Percentiles rank a stretch among this genome's conserved stretches.
Evolutionary conservation across 2,797 vertebrate species (phyloP).

Genomic region (Knipowitschia caucasica): DNA sequence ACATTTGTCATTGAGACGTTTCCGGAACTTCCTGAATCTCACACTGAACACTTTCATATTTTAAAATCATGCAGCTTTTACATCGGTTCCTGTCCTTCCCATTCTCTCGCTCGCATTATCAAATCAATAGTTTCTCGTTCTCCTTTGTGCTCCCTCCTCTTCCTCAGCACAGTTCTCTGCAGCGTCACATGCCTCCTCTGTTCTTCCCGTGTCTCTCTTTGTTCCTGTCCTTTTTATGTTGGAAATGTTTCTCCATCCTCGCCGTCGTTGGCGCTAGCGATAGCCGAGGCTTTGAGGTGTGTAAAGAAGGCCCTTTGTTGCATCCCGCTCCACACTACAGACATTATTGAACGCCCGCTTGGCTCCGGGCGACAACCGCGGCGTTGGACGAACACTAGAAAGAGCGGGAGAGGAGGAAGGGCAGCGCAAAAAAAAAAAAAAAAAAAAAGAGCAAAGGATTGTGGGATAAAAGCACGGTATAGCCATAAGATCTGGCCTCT

Average conservation of each 20-base stretch:
- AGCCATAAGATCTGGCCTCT: conserved; percentile 44
- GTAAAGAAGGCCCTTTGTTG: conserved; percentile 41
- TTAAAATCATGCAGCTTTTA: not conserved
- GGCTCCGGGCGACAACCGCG: conserved; percentile 35
- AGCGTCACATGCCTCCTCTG: conserved; percentile 6
- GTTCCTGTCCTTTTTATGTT: conserved; percentile 25
- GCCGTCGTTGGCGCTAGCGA: conserved; percentile 10
- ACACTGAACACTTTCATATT: too few relatives aligned
- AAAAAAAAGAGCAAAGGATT: conserved; percentile 24
- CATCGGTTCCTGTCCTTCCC: not conserved
- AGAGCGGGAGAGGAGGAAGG: conserved; percentile 26
- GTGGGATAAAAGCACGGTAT: conserved; percentile 28
- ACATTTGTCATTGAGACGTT: too few relatives aligned
- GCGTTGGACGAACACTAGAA: conserved; percentile 10
- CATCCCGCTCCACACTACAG: conserved; percentile 39
- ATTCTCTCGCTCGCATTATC: conserved; percentile 3
- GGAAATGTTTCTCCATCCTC: conserved; percentile 29
- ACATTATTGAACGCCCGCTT: conserved; percentile 44
- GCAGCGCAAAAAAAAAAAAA: too few relatives aligned
- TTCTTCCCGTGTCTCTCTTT: conserved; percentile 17
- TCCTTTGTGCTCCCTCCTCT: conserved; percentile 1
- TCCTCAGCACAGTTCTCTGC: conserved; percentile 18
- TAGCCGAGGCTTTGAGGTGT: conserved; percentile 30
- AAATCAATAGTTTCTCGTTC: conserved; percentile 17
- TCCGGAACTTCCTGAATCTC: too few relatives aligned